Conservation (phyloP, 2,797 vertebrate species). For the Huso huso region DNA sequence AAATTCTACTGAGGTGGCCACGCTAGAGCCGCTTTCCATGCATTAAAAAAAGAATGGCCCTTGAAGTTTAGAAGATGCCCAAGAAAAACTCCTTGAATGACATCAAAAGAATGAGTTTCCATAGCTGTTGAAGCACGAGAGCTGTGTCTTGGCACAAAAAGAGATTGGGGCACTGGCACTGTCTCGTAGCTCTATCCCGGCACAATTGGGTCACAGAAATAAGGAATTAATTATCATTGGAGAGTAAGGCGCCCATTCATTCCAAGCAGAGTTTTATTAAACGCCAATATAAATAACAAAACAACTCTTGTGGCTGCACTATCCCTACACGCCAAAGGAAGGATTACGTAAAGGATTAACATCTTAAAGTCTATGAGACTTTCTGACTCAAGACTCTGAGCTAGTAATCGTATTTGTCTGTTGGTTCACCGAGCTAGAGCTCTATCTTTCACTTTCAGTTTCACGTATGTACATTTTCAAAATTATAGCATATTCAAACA, state of each 20-base stretch:
- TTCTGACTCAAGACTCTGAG: slow-evolving; percentile 73
- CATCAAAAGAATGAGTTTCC: slow-evolving; percentile 74
- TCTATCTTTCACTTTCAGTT: no score
- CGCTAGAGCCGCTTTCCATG: slow-evolving; percentile 55
- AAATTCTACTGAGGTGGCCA: slow-evolving; percentile 72
- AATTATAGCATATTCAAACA: no score
- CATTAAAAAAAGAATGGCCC: slow-evolving; percentile 38
- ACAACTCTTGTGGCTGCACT: slow-evolving; percentile 73
- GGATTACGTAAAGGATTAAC: slow-evolving; percentile 72
- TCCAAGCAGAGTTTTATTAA: slow-evolving; percentile 72
- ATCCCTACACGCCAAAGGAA: slow-evolving; percentile 74
- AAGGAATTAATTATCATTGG: slow-evolving; percentile 76
- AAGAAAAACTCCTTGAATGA: slow-evolving; percentile 72
- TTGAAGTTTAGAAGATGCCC: slow-evolving; percentile 75
- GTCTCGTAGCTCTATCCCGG: slow-evolving; percentile 63
- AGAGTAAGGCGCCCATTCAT: slow-evolving; percentile 71
- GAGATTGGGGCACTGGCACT: slow-evolving; percentile 56
- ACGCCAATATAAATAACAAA: slow-evolving; percentile 80
- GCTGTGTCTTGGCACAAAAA: slow-evolving; percentile 62
- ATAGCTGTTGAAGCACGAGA: slow-evolving; percentile 71
- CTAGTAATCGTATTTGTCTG: slow-evolving; percentile 75
- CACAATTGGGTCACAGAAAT: slow-evolving; percentile 77
- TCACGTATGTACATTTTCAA: no score
- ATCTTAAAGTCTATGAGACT: slow-evolving; percentile 76
- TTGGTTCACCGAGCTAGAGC: slow-evolving; percentile 55